Base-by-base conservation (phyloP, 2,888 invertebrate species). In the Lamproptera curius region DNA sequence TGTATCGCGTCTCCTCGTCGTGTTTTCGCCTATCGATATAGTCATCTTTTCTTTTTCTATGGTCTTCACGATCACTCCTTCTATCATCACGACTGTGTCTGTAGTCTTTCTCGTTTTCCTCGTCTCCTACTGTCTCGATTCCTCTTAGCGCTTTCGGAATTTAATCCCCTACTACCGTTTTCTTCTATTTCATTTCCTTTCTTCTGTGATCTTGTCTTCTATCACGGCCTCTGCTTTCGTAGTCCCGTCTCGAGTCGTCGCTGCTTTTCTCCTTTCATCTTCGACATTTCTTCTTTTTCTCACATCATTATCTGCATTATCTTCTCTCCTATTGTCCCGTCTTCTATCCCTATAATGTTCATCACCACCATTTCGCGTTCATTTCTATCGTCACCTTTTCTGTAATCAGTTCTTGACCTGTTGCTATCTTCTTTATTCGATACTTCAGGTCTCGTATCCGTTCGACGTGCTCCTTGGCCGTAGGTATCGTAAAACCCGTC, bases 401-500 rank as follows among this genome's bases (percentile, higher is more conserved):
- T 57, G 4, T 50, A 37, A 15, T 53, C 56, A 14, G 67, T 61
- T 14, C 58, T 59, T 1, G 75, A 71, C 54, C 62, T 70, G 1
- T 50, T 58, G 28, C 73, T 74, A 42, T 70, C 69, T 26, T 63
- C 64, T 16, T 65, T 62, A 9, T 72, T 68, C 8, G 63, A 53
- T 39, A 59, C 62, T n/a, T 65, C 61, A n/a, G 63, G 57, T 35
- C 66, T 67, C 1, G 65, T 55, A 8, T 77, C 74, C 3, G 55
- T 54, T 37, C 83, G 63, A 13, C 65, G 63, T 1, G 81, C 83
- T 36, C 76, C 77, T 61, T 76, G 68, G 0, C 86, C 87, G 49
- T 87, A 83, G 0, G 78, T 84, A 26, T 86, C 84, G 51, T 79
- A 86, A 51, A 81, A 86, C 1, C 86, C 84, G 42, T 85, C 85